A percentile compares a stretch with the other conserved stretches of the same genome.
Evolutionary conservation across 2,797 vertebrate species (phyloP).

Genomic region (Dendrocincla tyrannina): DNA sequence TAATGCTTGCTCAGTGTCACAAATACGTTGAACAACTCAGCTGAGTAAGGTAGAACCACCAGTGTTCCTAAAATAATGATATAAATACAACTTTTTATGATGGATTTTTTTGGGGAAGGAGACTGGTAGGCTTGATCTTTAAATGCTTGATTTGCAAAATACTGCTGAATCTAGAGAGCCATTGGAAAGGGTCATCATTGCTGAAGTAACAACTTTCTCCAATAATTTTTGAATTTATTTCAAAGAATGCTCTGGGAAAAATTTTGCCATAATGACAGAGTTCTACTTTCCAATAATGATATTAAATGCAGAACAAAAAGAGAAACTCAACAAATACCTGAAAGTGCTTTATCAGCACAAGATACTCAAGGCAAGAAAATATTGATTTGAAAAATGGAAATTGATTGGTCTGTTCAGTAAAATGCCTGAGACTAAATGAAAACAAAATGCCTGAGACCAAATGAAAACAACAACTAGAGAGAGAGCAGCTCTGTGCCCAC

Average conservation of each 20-base stretch:
- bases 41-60: not conserved
- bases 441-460: not conserved
- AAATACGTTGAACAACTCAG: not conserved
- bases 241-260: not conserved
- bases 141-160: not conserved
- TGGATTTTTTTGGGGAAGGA: not conserved
- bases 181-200: not conserved
- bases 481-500: not conserved
- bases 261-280: not conserved
- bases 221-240: not conserved
- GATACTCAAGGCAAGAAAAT: not conserved
- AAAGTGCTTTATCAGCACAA: not conserved
- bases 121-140: not conserved
- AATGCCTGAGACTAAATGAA: not conserved
- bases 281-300: not conserved
- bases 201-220: not conserved
- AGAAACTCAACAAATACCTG: not conserved
- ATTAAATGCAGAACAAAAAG: not conserved
- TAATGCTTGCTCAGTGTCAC: not conserved
- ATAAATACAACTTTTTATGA: not conserved
- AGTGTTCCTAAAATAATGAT: not conserved
- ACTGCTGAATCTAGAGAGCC: not conserved
- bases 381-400: constrained; percentile 3
- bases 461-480: not conserved
- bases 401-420: not conserved